These are phyloP conservation scores for Battus philenor DNA, from an alignment of 1,140 invertebrate genomes.

Conservation along the genomic window DNA sequence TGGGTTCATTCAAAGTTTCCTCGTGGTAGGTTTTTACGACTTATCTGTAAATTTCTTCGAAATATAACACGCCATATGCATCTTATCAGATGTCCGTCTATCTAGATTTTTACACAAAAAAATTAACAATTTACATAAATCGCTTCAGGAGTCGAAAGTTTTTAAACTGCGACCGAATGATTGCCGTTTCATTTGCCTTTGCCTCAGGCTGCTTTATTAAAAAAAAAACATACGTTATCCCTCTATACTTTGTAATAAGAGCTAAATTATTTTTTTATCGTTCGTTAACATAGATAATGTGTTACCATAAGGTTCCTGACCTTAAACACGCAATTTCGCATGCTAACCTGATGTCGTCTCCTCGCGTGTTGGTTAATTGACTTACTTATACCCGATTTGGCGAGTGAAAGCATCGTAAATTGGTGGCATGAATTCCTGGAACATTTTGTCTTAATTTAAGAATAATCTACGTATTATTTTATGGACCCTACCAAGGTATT, in stretches of 20 bases:
- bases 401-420: constrained; percentile 35
- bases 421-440: constrained; percentile 18
- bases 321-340: constrained; percentile 54
- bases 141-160: constrained; percentile 4
- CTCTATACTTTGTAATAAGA: constrained; percentile 5
- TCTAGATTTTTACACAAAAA: background rate
- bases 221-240: background rate
- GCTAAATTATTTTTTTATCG: constrained; percentile 15
- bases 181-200: background rate
- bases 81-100: background rate
- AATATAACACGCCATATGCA: background rate
- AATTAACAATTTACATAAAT: constrained; percentile 6
- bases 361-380: constrained; percentile 43
- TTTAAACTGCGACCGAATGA: background rate
- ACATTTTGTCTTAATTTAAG: background rate
- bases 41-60: constrained; percentile 6
- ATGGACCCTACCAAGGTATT: too few relatives aligned
- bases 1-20: too few relatives aligned
- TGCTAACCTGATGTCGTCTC: constrained; percentile 32
- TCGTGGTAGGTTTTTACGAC: background rate
- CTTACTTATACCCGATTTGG: constrained; percentile 41
- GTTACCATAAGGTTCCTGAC: constrained; percentile 49
- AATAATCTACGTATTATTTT: too few relatives aligned
- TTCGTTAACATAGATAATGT: constrained; percentile 28
- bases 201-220: background rate